Conservation (phyloP, 2,888 invertebrate genomes). For the Scotopteryx bipunctaria region DNA sequence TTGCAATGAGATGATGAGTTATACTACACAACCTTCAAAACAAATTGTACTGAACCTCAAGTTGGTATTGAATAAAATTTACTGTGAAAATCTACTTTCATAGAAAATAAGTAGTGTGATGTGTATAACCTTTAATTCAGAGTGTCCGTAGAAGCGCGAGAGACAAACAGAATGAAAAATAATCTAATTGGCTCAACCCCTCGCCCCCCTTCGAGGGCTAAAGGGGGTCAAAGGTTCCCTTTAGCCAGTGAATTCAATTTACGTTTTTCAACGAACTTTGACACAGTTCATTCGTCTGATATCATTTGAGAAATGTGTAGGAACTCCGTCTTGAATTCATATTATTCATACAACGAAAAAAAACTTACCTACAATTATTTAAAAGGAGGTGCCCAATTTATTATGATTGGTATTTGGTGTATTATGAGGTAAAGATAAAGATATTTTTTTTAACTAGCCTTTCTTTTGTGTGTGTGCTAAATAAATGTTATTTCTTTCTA, state of each 20-base stretch:
- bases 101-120: background rate
- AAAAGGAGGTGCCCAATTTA: too few relatives aligned
- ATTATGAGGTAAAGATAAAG: too few relatives aligned
- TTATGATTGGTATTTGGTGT: too few relatives aligned
- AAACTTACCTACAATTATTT: too few relatives aligned
- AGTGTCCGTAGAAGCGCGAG: background rate
- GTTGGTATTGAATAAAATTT: too few relatives aligned
- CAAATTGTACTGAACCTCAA: too few relatives aligned
- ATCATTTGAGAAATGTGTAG: background rate
- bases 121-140: slow-evolving; percentile 3
- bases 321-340: background rate
- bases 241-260: slow-evolving; percentile 6
- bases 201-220: background rate
- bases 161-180: slow-evolving; percentile 10
- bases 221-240: slow-evolving; percentile 2
- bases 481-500: too few relatives aligned
- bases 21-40: too few relatives aligned
- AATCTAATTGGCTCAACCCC: slow-evolving; percentile 18
- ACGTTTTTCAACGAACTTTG: slow-evolving; percentile 1
- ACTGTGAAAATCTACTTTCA: background rate
- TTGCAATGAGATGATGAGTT: too few relatives aligned
- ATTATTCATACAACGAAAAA: too few relatives aligned
- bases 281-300: background rate
- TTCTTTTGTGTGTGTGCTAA: too few relatives aligned
- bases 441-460: too few relatives aligned